phyloP scores from a whole-genome alignment of 2,888 invertebrate genomes.

The Zootermopsis nevadensis region DNA sequence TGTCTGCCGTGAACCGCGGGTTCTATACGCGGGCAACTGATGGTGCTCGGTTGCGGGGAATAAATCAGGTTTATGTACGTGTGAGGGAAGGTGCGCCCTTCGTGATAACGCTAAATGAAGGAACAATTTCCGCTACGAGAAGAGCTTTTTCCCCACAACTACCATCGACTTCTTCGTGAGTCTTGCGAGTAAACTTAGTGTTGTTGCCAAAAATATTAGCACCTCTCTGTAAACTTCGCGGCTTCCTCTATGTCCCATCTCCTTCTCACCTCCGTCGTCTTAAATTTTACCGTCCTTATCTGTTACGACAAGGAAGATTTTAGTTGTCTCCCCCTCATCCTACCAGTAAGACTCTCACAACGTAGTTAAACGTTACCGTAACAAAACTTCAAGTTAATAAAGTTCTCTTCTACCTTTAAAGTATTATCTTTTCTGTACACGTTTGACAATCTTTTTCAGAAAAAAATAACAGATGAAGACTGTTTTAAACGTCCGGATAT shows the following conservation, averaged over 20 bases:
- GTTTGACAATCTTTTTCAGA: slow-evolving; percentile 23
- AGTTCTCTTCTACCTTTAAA: slow-evolving; percentile 38
- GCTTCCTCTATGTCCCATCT: not conserved
- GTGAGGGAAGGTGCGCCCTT: slow-evolving; percentile 44
- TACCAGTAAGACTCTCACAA: not conserved
- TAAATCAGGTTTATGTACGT: slow-evolving; percentile 49
- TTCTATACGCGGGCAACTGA: slow-evolving; percentile 26
- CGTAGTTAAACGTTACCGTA: slow-evolving; percentile 10
- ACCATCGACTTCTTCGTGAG: not conserved
- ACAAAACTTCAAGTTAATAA: slow-evolving; percentile 40
- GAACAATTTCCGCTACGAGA: slow-evolving; percentile 46
- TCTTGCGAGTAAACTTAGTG: slow-evolving; percentile 29
- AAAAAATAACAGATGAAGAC: not conserved
- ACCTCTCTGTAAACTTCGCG: slow-evolving; percentile 20
- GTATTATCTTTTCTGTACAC: slow-evolving; percentile 32
- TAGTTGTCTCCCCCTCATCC: not conserved
- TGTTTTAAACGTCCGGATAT: slow-evolving; percentile 15
- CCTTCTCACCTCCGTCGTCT: not conserved
- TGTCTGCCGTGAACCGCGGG: not conserved
- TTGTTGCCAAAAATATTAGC: slow-evolving; percentile 43
- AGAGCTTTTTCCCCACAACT: slow-evolving; percentile 29
- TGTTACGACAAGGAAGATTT: slow-evolving; percentile 30
- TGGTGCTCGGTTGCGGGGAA: slow-evolving; percentile 31
- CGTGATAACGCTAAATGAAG: slow-evolving; percentile 46
- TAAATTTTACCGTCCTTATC: not conserved